A percentile compares a stretch with the other conserved stretches of the same genome.
These are phyloP conservation scores for Chrysaora quinquecirrha DNA, from an alignment of 30 jellyfish, hydroid and myxozoan species.

Conservation along the genomic window DNA sequence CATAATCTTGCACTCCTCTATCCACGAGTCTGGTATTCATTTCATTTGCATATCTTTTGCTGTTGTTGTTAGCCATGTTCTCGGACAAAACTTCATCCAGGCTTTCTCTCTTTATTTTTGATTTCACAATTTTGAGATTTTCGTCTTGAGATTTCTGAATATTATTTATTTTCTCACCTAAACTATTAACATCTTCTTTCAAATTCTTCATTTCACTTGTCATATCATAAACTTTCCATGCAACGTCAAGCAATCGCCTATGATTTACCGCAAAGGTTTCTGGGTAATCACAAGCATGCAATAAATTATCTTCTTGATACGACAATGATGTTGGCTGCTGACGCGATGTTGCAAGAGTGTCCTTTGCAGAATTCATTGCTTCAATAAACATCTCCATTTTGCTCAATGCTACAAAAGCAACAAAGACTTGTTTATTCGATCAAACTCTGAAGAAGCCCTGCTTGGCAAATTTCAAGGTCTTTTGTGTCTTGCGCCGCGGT, in stretches of 20 bases:
- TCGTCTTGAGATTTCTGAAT: not conserved
- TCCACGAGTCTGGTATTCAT: not conserved
- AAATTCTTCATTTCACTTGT: constrained; percentile 56
- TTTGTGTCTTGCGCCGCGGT: no score
- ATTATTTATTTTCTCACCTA: constrained; percentile 19
- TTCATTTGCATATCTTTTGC: not conserved
- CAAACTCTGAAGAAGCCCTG: no score
- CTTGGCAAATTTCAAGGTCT: no score
- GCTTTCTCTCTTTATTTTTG: not conserved
- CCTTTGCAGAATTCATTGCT: constrained; percentile 18
- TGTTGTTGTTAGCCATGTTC: not conserved
- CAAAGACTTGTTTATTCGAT: no score
- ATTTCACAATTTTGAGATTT: not conserved
- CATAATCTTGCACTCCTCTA: not conserved
- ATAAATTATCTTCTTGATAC: not conserved
- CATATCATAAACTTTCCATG: constrained; percentile 70
- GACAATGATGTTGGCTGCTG: not conserved
- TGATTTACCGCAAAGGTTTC: constrained; percentile 18
- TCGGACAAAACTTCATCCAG: not conserved
- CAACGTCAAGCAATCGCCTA: constrained; percentile 52
- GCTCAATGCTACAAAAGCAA: no score
- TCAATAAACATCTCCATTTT: constrained; percentile 40
- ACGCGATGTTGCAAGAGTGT: not conserved
- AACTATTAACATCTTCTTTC: constrained; percentile 42
- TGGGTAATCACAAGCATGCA: not conserved